Conservation (phyloP, 2,888 invertebrate genomes). For the Colletes collaris region DNA sequence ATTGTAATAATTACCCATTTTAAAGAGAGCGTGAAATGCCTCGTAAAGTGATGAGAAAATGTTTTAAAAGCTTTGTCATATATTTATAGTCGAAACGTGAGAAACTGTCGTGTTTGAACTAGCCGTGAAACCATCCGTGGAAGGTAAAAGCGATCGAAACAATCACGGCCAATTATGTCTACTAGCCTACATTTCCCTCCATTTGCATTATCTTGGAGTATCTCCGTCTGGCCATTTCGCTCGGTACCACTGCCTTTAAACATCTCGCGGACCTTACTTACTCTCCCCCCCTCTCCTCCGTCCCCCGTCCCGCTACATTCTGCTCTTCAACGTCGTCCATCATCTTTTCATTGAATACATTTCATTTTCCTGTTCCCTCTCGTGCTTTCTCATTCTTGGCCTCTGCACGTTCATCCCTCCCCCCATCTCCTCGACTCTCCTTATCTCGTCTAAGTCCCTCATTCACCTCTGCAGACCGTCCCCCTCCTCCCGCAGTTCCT, state of each 20-base stretch:
- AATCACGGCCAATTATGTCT: too few relatives aligned
- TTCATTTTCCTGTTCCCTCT: neutral
- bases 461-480: neutral
- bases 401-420: neutral
- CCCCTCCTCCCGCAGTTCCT: neutral
- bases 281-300: neutral
- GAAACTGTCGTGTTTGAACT: too few relatives aligned
- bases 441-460: constrained; percentile 13
- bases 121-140: too few relatives aligned
- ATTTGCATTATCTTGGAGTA: too few relatives aligned
- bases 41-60: too few relatives aligned
- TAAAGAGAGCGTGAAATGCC: too few relatives aligned
- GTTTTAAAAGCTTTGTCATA: too few relatives aligned
- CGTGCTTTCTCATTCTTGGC: neutral
- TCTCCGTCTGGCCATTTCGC: too few relatives aligned
- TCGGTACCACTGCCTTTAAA: neutral
- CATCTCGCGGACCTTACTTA: neutral
- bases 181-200: too few relatives aligned
- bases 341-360: constrained; percentile 18
- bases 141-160: too few relatives aligned
- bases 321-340: constrained; percentile 7
- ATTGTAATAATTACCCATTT: too few relatives aligned
- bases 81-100: too few relatives aligned
- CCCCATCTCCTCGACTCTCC: neutral
- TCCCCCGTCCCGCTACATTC: neutral